Percentiles rank a stretch among this genome's conserved stretches.
These are phyloP conservation scores for Diadumene lineata DNA, from an alignment of 92 coral and sea anemone species.

Conservation along the genomic window DNA sequence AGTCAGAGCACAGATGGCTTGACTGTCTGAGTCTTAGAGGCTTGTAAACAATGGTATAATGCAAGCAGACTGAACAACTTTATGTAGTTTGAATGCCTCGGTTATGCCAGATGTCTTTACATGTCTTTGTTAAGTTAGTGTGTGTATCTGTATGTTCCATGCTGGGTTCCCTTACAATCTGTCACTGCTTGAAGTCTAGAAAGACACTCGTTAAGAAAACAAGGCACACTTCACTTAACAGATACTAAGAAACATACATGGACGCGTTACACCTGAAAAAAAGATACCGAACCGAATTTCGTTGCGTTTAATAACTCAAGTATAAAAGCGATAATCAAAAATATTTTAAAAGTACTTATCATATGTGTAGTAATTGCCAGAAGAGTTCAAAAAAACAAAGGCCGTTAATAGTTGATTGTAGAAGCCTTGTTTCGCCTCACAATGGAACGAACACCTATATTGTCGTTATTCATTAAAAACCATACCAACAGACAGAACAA, in stretches of 20 bases:
- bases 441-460: background rate
- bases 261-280: no score
- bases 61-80: background rate
- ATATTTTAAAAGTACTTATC: no score
- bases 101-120: constrained; percentile 10
- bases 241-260: no score
- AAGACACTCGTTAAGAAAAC: background rate
- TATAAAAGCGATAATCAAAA: no score
- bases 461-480: background rate
- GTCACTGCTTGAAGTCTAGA: background rate
- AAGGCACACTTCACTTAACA: background rate
- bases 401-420: background rate
- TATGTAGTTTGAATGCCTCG: background rate
- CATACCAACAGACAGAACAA: background rate
- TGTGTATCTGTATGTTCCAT: background rate
- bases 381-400: background rate
- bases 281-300: no score
- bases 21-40: background rate
- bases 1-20: background rate
- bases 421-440: background rate
- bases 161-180: constrained; percentile 1
- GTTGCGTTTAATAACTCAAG: no score
- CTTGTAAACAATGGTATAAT: background rate
- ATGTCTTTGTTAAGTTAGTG: background rate
- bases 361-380: background rate